Conservation (phyloP, 2,888 invertebrate species). For the Siphlonurus alternatus region DNA sequence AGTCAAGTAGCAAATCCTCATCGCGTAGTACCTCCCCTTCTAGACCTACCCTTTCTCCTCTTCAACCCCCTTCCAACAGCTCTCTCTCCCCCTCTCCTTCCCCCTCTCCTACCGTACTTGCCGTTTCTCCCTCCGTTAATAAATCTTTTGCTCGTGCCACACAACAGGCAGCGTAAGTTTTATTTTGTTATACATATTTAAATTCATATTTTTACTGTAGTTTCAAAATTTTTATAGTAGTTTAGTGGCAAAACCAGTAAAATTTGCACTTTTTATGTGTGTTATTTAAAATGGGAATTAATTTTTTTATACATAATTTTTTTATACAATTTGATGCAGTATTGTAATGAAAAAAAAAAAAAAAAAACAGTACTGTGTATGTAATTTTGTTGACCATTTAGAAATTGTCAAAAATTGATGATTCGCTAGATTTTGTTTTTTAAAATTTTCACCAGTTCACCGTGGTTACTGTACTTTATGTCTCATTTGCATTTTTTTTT, state of each 20-base stretch:
- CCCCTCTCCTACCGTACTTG: neutral
- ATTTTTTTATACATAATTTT: too few relatives aligned
- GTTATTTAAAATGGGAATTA: too few relatives aligned
- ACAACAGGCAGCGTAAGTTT: neutral
- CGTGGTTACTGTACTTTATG: too few relatives aligned
- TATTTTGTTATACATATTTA: neutral
- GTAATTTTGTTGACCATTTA: too few relatives aligned
- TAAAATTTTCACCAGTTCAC: too few relatives aligned
- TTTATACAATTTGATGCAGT: too few relatives aligned
- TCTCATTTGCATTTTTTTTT: too few relatives aligned
- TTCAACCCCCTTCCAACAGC: neutral
- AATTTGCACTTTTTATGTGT: too few relatives aligned
- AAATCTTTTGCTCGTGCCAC: neutral
- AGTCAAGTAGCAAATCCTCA: constrained; percentile 36
- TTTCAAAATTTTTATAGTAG: neutral
- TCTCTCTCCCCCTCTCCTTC: neutral
- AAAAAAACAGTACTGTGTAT: too few relatives aligned
- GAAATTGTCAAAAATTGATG: too few relatives aligned
- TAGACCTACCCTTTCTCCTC: constrained; percentile 21
- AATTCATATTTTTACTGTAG: neutral
- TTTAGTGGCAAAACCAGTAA: neutral
- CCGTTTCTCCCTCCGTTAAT: neutral
- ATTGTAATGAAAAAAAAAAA: too few relatives aligned
- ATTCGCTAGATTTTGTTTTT: too few relatives aligned
- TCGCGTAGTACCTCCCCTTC: constrained; percentile 44